Conservation (phyloP, 2,113 vertebrate genomes). For the Elaphurus davidianus region DNA sequence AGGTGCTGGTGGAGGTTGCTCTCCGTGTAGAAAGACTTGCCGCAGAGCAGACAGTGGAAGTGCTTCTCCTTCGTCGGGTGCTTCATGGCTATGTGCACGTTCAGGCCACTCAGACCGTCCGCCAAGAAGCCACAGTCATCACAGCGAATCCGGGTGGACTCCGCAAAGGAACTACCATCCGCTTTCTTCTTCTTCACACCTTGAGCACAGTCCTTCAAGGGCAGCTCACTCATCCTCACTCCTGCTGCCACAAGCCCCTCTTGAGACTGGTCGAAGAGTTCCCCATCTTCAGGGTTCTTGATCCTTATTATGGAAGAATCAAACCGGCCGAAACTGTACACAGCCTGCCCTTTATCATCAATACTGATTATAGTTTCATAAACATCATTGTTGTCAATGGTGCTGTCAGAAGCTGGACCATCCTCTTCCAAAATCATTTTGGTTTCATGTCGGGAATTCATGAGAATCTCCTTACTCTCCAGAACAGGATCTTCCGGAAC, state of each 20-base stretch:
- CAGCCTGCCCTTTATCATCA: slow-evolving; percentile 77
- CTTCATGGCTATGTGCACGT: slow-evolving; percentile 99
- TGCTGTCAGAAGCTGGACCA: slow-evolving; percentile 76
- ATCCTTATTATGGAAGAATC: slow-evolving; percentile 93
- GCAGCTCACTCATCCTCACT: slow-evolving; percentile 57
- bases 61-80: slow-evolving; percentile 97
- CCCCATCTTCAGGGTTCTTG: slow-evolving; percentile 84
- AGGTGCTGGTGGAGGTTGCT: slow-evolving; percentile 98
- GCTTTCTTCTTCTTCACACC: slow-evolving; percentile 79
- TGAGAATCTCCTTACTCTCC: slow-evolving; percentile 72
- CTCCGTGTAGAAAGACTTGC: slow-evolving; percentile 98
- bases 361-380: slow-evolving; percentile 74
- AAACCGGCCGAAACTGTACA: slow-evolving; percentile 81
- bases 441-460: slow-evolving; percentile 76
- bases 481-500: slow-evolving; percentile 49
- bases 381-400: slow-evolving; percentile 74
- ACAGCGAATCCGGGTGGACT: slow-evolving; percentile 88
- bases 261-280: slow-evolving; percentile 72
- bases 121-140: slow-evolving; percentile 99
- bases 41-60: slow-evolving; percentile 96
- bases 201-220: slow-evolving; percentile 72
- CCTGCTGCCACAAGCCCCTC: slow-evolving; percentile 64
- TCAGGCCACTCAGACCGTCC: slow-evolving; percentile 95
- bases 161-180: slow-evolving; percentile 72
- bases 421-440: slow-evolving; percentile 79